Evolutionary conservation across 2,888 invertebrate genomes (phyloP), one percentile per base, ranked within the genome.

Genomic region (Tetragonisca angustula): DNA sequence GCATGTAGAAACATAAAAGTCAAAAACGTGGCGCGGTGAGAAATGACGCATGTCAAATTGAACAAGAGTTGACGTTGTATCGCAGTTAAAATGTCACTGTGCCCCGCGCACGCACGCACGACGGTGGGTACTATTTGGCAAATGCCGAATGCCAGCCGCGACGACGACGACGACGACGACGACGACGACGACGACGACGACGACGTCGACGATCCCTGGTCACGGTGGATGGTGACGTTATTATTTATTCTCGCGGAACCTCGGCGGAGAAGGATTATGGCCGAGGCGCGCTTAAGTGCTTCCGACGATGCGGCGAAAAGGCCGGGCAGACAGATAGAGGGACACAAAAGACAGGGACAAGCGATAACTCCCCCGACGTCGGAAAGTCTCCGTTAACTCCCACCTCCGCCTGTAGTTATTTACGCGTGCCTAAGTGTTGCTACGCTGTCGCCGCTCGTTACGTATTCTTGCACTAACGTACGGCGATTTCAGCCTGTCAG

Each of bases 381-480:
- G 43, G 43, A 9, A 36, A 36, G 36, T 36, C 36, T 9, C 9
- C 36, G 75, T 81, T 86, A 84, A 71, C 70, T 43, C 43, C 43
- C 43, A 9, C 36, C 36, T 36, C 9, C 43, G 9, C 43, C 43
- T 43, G 43, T 9, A 43, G 43, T 43, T 43, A 43, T 43, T 43
- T 43, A 43, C 43, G 43, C 43, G 43, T 43, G 43, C 43, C 43
- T 43, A 43, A 43, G 43, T 43, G 43, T 43, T 43, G 43, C 43
- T 43, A 43, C 43, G 43, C 9, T 43, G 43, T 43, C 43, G 43
- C 43, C 43, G 43, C 43, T 43, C 43, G 43, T 43, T 43, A 11
- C 43, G 43, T 43, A 67, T 81, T 79, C 79, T 54, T 79, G 69
- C 70, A 43, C 72, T 79, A 82, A 84, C 72, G 82, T 71, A 56